Evolutionary conservation across 2,888 invertebrate genomes (phyloP).

Genomic region (Apomyelois bistriatella): DNA sequence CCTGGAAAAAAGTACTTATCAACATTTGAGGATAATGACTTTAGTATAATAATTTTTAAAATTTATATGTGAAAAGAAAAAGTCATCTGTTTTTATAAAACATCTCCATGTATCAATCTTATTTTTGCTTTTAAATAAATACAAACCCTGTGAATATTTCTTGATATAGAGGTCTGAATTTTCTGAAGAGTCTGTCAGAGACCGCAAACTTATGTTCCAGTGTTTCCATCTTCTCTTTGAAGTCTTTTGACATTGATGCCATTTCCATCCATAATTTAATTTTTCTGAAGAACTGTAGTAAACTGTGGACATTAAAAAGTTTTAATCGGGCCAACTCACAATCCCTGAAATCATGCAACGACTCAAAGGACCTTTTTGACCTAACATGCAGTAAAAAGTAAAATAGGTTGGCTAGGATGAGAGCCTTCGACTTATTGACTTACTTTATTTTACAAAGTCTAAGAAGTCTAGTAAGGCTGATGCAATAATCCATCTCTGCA

Average conservation of each 20-base stretch:
- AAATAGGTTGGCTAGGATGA: no score
- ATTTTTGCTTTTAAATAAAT: no score
- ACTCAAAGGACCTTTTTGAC: no score
- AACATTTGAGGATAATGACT: no score
- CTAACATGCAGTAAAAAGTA: no score
- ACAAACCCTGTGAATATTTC: slow-evolving; percentile 89
- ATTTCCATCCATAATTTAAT: slow-evolving; percentile 97
- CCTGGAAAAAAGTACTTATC: not conserved
- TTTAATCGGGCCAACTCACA: no score
- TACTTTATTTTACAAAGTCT: slow-evolving; percentile 94
- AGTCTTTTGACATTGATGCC: slow-evolving; percentile 91
- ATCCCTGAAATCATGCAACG: no score
- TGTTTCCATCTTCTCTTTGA: slow-evolving; percentile 89
- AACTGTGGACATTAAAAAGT: slow-evolving; percentile 74
- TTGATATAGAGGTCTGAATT: slow-evolving; percentile 92
- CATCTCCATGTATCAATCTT: no score
- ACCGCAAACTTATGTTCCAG: slow-evolving; percentile 95
- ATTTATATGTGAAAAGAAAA: not conserved
- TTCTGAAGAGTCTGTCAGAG: slow-evolving; percentile 95
- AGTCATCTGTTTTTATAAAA: no score
- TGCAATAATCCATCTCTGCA: slow-evolving; percentile 92
- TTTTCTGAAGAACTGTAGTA: slow-evolving; percentile 96
- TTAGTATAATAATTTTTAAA: no score
- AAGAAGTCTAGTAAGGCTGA: slow-evolving; percentile 93
- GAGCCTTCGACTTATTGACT: no score